Evolutionary conservation across 2,888 invertebrate genomes (phyloP).

Genomic region (Parapristionchus giblindavisi): DNA sequence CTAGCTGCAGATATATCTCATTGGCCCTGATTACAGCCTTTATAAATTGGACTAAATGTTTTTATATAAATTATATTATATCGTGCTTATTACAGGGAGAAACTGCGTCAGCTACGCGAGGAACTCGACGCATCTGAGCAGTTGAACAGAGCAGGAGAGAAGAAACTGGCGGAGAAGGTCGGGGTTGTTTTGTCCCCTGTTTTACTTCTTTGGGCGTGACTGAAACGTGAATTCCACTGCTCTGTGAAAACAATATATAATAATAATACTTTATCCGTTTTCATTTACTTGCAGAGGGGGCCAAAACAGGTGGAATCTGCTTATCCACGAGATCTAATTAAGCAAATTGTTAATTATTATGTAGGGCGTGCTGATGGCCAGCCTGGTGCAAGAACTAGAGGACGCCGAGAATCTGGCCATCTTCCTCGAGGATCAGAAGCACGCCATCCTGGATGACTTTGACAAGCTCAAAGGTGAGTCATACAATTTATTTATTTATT

Average conservation of each 20-base stretch:
- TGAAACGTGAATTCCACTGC: no score
- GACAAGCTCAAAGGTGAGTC: constrained; percentile 58
- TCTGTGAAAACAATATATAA: background rate
- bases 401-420: constrained; percentile 50
- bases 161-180: constrained; percentile 44
- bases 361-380: constrained; percentile 41
- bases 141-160: constrained; percentile 45
- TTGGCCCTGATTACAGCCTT: no score
- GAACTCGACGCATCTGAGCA: constrained; percentile 52
- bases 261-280: no score
- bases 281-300: no score
- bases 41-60: no score
- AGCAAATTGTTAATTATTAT: constrained; percentile 35
- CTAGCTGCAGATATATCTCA: no score
- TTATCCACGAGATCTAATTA: no score
- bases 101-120: constrained; percentile 48
- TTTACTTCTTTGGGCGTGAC: no score
- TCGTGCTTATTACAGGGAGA: constrained; percentile 47
- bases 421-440: constrained; percentile 57
- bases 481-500: no score
- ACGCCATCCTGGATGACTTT: constrained; percentile 58
- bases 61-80: no score
- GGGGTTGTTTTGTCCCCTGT: no score
- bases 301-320: no score
- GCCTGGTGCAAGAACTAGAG: constrained; percentile 42